A percentile compares a stretch with the other conserved stretches of the same genome.
phyloP scores from a whole-genome alignment of 2,113 vertebrate species.

The Gobio gobio region DNA sequence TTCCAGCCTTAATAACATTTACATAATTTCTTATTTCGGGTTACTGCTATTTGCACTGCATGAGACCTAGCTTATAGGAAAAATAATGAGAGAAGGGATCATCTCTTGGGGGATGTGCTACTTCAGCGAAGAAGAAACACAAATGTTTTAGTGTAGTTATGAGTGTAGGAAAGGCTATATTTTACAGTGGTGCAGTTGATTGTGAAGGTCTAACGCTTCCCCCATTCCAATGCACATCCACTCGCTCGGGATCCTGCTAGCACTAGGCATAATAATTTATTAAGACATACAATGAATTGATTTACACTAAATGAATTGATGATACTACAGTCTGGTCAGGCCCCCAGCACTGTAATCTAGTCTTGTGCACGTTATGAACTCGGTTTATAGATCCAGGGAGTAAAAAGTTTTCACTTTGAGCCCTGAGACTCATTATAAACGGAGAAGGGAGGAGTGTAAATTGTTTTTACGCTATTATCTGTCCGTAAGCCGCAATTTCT shows the following conservation, averaged over 20 bases:
- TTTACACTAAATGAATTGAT: constrained; percentile 34
- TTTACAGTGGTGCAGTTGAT: constrained; percentile 20
- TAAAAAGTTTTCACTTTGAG: constrained; percentile 99
- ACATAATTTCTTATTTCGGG: constrained; percentile 98
- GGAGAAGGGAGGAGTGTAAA: constrained; percentile 92
- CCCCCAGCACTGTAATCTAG: background rate
- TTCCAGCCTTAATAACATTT: constrained; percentile 99
- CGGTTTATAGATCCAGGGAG: constrained; percentile 97
- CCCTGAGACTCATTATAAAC: constrained; percentile 94
- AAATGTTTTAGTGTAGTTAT: constrained; percentile 34
- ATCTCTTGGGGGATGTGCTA: constrained; percentile 26
- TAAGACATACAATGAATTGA: constrained; percentile 36
- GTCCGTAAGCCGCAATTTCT: constrained; percentile 99
- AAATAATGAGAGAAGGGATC: constrained; percentile 91
- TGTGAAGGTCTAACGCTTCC: background rate
- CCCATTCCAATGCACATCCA: background rate
- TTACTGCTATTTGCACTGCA: constrained; percentile 96
- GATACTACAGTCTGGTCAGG: background rate
- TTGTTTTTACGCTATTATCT: constrained; percentile 99
- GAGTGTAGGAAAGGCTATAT: background rate
- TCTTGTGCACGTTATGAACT: constrained; percentile 63
- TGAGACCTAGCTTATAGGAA: constrained; percentile 90
- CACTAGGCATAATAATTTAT: constrained; percentile 18
- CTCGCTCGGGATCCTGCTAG: background rate
- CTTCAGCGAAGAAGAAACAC: constrained; percentile 27